phyloP scores from a whole-genome alignment of 2,113 vertebrate species.

The Aldabrachelys gigantea region DNA sequence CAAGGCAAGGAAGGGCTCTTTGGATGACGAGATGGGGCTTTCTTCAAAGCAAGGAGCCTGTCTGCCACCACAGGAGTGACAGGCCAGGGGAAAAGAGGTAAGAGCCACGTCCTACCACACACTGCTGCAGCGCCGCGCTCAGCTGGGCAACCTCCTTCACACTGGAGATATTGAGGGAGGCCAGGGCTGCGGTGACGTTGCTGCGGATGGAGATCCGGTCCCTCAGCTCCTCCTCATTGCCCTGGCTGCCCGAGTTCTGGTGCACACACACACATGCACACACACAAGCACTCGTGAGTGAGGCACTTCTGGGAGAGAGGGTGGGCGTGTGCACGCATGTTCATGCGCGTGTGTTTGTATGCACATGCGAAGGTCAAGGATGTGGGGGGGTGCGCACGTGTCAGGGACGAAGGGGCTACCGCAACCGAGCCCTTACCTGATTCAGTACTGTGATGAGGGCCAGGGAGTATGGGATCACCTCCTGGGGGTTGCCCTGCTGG shows the following conservation, averaged over 20 bases:
- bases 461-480: conserved; percentile 77
- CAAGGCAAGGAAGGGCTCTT: not conserved
- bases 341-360: not conserved
- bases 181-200: conserved; percentile 74
- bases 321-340: not conserved
- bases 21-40: not conserved
- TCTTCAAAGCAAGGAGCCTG: not conserved
- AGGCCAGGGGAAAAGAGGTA: not conserved
- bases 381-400: too few species aligned
- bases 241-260: conserved; percentile 56
- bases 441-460: conserved; percentile 80
- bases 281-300: not conserved
- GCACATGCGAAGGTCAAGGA: not conserved
- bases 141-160: conserved; percentile 78
- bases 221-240: conserved; percentile 39
- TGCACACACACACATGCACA: not conserved
- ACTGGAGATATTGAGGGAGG: conserved; percentile 75
- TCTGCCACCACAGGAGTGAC: not conserved
- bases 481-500: conserved; percentile 80
- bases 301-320: not conserved
- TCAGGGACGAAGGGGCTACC: not conserved
- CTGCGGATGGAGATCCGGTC: conserved; percentile 71
- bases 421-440: conserved; percentile 66
- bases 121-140: conserved; percentile 77
- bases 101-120: conserved; percentile 66